Base-by-base conservation (phyloP, 1,140 invertebrate genomes). In the Heliconius eleuchia region DNA sequence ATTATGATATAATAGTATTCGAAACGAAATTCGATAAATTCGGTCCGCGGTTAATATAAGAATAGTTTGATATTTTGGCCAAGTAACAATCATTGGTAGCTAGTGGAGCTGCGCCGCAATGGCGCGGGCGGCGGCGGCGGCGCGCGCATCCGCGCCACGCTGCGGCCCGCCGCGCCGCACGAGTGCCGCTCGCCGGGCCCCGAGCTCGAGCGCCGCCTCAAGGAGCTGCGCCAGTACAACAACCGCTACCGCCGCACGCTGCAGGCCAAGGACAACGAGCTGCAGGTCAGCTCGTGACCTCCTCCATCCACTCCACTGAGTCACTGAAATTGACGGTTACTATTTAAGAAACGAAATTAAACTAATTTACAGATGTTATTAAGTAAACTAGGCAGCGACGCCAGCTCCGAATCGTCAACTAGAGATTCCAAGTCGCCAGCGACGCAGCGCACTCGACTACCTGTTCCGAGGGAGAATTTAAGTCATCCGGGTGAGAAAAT, bases 61-160 rank as follows among this genome's bases (percentile, higher is more conserved):
- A 23, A 23, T 23, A 23, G 23, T 23, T 23, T 23, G 23, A 23
- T 23, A 23, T 23, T 23, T 23, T 23, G 23, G 23, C 23, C 23
- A 23, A 23, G 23, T 23, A 23, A 23, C 23, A 23, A 23, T 23
- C 23, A 23, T 23, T 23, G 34, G 5, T 4, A 37, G 98, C 93
- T 98, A 34, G 96, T 99, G 82, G 98, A 99, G 94, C 95, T 99
- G 37, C 96, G 97, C 83, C 95, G 98, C 81, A 99, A 99, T 95
- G 89, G 92, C 0, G 87, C 91, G 30, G 98, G 98, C 3, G 97
- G 97, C 85, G 97, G 97, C 2, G 96, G 96, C 7, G 97, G 97
- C 71, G 97, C 98, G 84, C 94, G 98, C 79, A 96, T 97, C 60
- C 93, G 97, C 52, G 97, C 97, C 0, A 98, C 97, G 5, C 92